A percentile compares a stretch with the other conserved stretches of the same genome.
Evolutionary conservation across 2,888 invertebrate genomes (phyloP).

Genomic region (Tryphoninae sp.): DNA sequence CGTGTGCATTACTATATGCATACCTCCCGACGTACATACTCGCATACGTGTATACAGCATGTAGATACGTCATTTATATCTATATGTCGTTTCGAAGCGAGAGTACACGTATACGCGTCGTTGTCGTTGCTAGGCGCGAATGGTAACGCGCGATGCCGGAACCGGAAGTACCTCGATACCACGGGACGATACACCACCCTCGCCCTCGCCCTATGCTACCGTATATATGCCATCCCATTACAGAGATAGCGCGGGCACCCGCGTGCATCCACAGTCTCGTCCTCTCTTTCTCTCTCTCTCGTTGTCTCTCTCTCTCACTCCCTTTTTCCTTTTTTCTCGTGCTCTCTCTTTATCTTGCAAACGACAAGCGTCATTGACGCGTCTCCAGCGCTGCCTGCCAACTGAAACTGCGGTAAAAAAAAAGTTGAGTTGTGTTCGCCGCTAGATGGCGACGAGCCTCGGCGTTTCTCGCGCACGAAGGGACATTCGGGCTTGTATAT

Average conservation of each 20-base stretch:
- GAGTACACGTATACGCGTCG: constrained; percentile 8
- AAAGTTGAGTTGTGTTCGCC: neutral
- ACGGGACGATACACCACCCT: constrained; percentile 14
- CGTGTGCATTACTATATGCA: constrained; percentile 1
- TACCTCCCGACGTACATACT: neutral
- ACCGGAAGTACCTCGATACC: constrained; percentile 43
- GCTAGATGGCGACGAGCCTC: neutral
- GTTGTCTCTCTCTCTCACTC: neutral
- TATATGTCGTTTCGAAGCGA: neutral
- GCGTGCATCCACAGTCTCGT: constrained; percentile 16
- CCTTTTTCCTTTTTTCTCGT: constrained; percentile 1
- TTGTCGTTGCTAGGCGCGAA: constrained; percentile 21
- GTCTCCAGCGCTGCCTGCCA: neutral
- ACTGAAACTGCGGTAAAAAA: neutral
- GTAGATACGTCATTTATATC: neutral
- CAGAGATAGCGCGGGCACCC: constrained; percentile 25
- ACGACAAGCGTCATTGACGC: neutral
- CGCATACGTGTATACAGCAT: neutral
- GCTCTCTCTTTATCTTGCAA: neutral
- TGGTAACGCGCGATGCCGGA: constrained; percentile 38
- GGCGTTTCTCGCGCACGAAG: neutral
- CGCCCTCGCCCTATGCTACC: neutral
- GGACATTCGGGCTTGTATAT: neutral
- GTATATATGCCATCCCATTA: constrained; percentile 22
- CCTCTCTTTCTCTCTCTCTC: neutral